phyloP scores from a whole-genome alignment of 1,140 invertebrate species.

The Cyclargus thomasi region DNA sequence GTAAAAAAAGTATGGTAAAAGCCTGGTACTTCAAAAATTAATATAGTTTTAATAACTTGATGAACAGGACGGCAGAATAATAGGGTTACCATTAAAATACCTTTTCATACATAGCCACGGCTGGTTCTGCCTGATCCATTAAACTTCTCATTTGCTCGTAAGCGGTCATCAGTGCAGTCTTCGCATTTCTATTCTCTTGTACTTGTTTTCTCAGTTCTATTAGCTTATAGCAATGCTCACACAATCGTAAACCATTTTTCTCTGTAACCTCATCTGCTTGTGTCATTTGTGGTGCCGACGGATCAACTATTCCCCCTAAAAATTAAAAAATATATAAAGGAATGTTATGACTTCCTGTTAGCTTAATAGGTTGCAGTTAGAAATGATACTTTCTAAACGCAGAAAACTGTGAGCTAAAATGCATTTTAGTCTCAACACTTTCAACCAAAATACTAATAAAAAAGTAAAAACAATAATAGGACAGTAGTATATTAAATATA shows the following conservation, averaged over 20 bases:
- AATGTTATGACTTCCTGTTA: conserved; percentile 5
- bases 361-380: no score
- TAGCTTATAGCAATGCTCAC: conserved; percentile 87
- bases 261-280: conserved; percentile 70
- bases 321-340: conserved; percentile 18
- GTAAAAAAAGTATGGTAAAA: no score
- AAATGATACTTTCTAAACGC: no score
- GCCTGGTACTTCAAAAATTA: no score
- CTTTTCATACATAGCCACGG: conserved; percentile 89
- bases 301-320: conserved; percentile 75
- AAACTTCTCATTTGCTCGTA: conserved; percentile 88
- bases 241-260: conserved; percentile 83
- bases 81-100: conserved; percentile 66
- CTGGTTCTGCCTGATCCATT: conserved; percentile 85
- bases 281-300: conserved; percentile 68
- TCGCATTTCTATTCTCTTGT: conserved; percentile 86
- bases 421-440: no score
- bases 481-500: no score
- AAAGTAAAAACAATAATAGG: no score
- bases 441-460: neutral
- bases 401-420: no score
- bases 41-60: no score
- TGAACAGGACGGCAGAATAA: no score
- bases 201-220: conserved; percentile 87
- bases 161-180: conserved; percentile 86